Evolutionary conservation across 2,797 vertebrate species (phyloP), one percentile per base, ranked within the genome.

Genomic region (Lutjanus argentimaculatus): DNA sequence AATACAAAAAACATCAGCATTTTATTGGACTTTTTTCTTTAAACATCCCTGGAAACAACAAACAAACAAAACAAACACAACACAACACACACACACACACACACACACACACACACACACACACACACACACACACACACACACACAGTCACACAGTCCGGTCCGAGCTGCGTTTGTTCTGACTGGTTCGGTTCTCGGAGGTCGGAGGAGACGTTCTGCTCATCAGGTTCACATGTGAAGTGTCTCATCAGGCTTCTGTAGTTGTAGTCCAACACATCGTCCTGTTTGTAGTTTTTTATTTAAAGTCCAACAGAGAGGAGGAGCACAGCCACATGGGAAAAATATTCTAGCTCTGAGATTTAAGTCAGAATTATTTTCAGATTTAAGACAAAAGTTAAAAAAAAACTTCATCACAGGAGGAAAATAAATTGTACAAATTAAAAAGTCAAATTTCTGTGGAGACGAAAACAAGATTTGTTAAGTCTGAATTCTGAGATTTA

Each of bases 231-330:
- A 8, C 55, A 40, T 36, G 14, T 17, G 2, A 21, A n/a, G 19
- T 42, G 56, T 19, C 4, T 61, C 14, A 7, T 5, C 21, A 8
- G 72, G 93, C 89, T 92, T 93, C 93, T 94, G 91, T 90, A 89
- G 68, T 62, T 77, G 55, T 67, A 83, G 81, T 91, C 67, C 61
- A 68, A 21, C n/a, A 49, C 22, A 30, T 43, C 11, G 2, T 62
- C 52, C 10, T 17, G 58, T 51, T 67, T 82, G 80, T 80, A 72
- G 62, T 67, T 72, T 58, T 65, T 72, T 42, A 19, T 61, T 72
- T 42, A 16, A 5, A 19, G 10, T 42, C 49, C 17, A 53, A 21
- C 51, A 4, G 2, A 22, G 45, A 43, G 15, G 30, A 15, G 56
- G 36, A 77, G 61, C 42, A 12, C n/a, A 2, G 64, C 11, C 67